Conservation (phyloP, 92 coral and sea anemone species). For the Porites lobata region DNA sequence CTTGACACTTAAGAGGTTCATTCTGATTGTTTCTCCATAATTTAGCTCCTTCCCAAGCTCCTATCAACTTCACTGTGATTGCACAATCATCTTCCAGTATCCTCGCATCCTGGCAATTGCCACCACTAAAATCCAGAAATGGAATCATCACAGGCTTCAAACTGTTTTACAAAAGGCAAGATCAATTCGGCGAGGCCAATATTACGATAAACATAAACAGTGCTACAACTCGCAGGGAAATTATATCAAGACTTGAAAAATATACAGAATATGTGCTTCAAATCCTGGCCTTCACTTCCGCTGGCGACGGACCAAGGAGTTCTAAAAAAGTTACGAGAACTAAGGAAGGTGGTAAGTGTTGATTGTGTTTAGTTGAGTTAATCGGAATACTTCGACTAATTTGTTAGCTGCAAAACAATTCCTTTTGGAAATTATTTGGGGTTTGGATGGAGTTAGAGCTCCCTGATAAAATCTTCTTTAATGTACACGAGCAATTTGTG, state of each 20-base stretch:
- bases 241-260: neutral
- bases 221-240: neutral
- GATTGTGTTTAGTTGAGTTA: too few relatives aligned
- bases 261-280: neutral
- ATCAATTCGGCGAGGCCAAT: neutral
- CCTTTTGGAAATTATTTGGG: neutral
- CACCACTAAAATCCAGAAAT: neutral
- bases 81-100: conserved; percentile 8
- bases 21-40: neutral
- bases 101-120: conserved; percentile 3
- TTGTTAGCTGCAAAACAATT: neutral
- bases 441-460: neutral
- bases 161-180: neutral
- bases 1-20: neutral
- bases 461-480: too few relatives aligned
- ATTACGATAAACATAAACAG: neutral
- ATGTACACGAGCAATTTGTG: too few relatives aligned
- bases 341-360: neutral
- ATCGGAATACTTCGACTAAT: neutral
- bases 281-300: neutral
- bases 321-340: neutral
- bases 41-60: conserved; percentile 11
- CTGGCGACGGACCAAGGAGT: neutral
- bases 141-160: neutral
- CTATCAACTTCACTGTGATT: neutral